phyloP scores from a whole-genome alignment of 23 tunicate genomes.

The Ciona savignyi region DNA sequence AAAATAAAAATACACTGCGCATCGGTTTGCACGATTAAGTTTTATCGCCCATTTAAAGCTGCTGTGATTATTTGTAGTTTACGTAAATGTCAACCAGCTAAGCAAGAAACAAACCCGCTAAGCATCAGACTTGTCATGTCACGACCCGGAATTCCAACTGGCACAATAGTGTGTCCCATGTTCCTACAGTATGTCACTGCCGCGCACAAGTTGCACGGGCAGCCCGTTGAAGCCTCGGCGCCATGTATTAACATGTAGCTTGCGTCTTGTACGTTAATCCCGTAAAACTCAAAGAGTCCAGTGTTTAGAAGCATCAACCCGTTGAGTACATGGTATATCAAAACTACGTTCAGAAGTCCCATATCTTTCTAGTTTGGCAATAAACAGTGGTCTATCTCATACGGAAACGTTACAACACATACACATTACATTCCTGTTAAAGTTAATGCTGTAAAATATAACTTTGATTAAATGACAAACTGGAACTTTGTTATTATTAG shows the following conservation, averaged over 20 bases:
- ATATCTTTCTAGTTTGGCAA: too few species aligned
- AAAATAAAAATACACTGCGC: background rate
- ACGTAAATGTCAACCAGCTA: too few species aligned
- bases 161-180: conserved; percentile 39
- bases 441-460: background rate
- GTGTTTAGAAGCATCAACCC: too few species aligned
- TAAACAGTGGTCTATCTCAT: too few species aligned
- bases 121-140: conserved; percentile 29
- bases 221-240: background rate
- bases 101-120: conserved; percentile 30
- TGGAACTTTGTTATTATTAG: too few species aligned
- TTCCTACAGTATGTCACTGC: conserved; percentile 33
- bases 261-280: background rate
- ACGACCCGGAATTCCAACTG: conserved; percentile 32
- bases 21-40: background rate
- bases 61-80: too few species aligned
- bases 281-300: too few species aligned
- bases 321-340: too few species aligned
- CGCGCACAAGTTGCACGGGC: conserved; percentile 56
- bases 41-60: too few species aligned
- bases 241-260: background rate
- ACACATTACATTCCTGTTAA: too few species aligned
- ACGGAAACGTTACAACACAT: background rate
- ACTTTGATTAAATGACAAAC: background rate
- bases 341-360: too few species aligned